These are phyloP conservation scores for Andricus curvator DNA, from an alignment of 2,888 invertebrate species.

Conservation along the genomic window DNA sequence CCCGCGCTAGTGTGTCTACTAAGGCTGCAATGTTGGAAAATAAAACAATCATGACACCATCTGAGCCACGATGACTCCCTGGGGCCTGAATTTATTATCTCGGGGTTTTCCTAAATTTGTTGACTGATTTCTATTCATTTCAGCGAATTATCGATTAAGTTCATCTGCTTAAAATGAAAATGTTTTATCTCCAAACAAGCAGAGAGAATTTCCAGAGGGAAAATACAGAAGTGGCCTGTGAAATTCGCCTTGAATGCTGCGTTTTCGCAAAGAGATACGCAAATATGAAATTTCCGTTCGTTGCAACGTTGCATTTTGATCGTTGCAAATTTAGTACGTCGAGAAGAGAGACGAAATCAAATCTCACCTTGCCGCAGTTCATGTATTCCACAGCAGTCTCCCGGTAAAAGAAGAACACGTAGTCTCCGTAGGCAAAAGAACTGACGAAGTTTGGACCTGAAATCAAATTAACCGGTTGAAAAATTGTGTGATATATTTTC, in stretches of 20 bases:
- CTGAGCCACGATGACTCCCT: too few species aligned
- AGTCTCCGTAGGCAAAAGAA: conserved; percentile 90
- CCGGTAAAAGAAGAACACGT: conserved; percentile 95
- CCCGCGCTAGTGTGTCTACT: too few species aligned
- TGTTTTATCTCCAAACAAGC: not conserved
- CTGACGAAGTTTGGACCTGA: conserved; percentile 94
- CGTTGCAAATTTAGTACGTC: not conserved
- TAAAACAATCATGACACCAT: too few species aligned
- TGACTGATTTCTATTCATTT: not conserved
- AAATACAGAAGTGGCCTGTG: conserved; percentile 9
- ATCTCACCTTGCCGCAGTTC: conserved; percentile 91
- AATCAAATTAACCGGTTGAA: conserved; percentile 63
- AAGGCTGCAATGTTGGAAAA: too few species aligned
- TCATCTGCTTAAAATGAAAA: not conserved
- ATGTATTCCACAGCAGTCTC: conserved; percentile 95
- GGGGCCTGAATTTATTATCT: too few species aligned
- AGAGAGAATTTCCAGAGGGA: not conserved
- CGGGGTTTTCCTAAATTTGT: too few species aligned
- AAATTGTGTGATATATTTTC: not conserved
- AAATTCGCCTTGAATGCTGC: conserved; percentile 28
- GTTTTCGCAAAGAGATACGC: conserved; percentile 27
- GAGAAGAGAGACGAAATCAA: conserved; percentile 30
- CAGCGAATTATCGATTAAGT: not conserved
- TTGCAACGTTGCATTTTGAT: conserved; percentile 33
- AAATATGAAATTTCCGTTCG: conserved; percentile 36